These are phyloP conservation scores for Platysteira castanea DNA, from an alignment of 2,113 vertebrate species.

Conservation along the genomic window DNA sequence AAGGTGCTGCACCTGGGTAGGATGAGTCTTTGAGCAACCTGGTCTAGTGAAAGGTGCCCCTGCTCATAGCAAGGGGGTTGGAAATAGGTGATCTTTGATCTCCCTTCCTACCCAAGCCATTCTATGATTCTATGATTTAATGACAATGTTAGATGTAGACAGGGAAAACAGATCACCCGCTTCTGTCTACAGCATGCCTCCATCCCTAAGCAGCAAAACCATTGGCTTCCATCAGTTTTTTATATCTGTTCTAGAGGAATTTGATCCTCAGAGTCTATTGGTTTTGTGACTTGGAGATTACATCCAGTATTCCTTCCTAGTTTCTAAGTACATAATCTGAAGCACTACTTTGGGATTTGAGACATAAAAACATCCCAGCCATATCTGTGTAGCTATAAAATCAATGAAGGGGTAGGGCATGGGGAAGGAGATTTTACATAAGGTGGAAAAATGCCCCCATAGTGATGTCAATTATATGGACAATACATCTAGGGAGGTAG, in stretches of 20 bases:
- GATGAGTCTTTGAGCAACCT: background rate
- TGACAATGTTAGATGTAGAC: background rate
- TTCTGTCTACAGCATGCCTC: background rate
- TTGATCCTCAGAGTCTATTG: background rate
- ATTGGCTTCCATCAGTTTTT: background rate
- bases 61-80: background rate
- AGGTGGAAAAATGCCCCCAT: background rate
- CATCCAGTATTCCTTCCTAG: background rate
- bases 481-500: background rate
- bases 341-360: background rate
- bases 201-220: background rate
- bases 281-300: background rate
- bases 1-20: background rate
- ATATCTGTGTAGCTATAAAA: background rate
- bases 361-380: background rate
- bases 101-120: background rate
- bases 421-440: background rate
- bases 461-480: background rate
- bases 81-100: background rate
- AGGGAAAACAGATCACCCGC: background rate
- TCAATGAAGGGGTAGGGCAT: background rate
- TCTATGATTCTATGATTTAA: background rate
- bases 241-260: background rate
- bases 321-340: background rate
- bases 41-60: background rate